These are phyloP conservation scores for Eptatretus burgeri DNA, from an alignment of 2,113 vertebrate species.

Conservation along the genomic window DNA sequence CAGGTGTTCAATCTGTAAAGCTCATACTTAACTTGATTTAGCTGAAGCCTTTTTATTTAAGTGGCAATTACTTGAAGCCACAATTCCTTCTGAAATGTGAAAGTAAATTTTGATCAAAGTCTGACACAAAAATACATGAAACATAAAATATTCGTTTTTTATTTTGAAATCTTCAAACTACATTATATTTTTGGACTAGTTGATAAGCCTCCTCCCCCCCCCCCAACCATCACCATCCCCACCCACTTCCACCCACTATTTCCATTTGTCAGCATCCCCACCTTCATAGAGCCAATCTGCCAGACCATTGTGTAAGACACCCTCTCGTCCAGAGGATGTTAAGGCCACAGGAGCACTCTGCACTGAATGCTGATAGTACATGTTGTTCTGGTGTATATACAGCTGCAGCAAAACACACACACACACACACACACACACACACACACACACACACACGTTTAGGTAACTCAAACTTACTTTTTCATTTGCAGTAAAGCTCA, in stretches of 20 bases:
- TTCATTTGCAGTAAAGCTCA: too few species aligned
- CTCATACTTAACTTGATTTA: too few species aligned
- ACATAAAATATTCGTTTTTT: not conserved
- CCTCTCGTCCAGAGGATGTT: slow-evolving; percentile 18
- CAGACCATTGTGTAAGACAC: slow-evolving; percentile 22
- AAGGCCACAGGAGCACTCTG: slow-evolving; percentile 19
- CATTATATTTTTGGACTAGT: not conserved
- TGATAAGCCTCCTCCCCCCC: not conserved
- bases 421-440: not conserved
- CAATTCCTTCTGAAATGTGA: too few species aligned
- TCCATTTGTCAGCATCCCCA: slow-evolving; percentile 11
- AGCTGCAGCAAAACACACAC: slow-evolving; percentile 14
- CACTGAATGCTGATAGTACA: slow-evolving; percentile 27
- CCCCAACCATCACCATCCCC: not conserved
- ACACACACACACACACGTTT: not conserved
- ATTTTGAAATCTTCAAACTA: not conserved
- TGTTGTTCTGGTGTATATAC: slow-evolving; percentile 27
- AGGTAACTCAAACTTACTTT: too few species aligned
- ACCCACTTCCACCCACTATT: not conserved
- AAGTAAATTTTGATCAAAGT: not conserved
- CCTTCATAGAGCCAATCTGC: slow-evolving; percentile 38
- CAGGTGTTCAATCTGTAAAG: too few species aligned
- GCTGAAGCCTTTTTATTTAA: too few species aligned
- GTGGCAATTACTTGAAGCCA: too few species aligned
- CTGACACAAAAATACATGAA: not conserved